These are phyloP conservation scores for Lordiphosa mommai DNA, from an alignment of 1,140 invertebrate genomes.

Conservation along the genomic window DNA sequence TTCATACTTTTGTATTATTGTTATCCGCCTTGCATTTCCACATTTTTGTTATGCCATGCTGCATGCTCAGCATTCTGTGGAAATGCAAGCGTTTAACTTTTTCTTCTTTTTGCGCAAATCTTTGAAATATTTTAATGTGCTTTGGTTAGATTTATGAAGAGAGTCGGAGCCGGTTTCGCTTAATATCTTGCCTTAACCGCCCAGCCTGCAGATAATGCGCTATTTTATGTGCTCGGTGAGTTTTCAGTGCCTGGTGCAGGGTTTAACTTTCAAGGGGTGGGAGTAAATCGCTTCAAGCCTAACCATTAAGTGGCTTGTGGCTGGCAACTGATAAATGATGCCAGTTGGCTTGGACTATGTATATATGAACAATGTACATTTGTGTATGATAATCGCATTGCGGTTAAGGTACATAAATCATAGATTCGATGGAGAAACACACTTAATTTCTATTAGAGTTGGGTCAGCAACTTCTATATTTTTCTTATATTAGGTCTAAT, in stretches of 20 bases:
- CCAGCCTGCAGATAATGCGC: constrained; percentile 45
- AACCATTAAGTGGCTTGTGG: constrained; percentile 45
- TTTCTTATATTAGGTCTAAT: too few species aligned
- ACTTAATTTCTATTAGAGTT: too few species aligned
- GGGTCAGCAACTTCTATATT: too few species aligned
- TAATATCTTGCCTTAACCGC: constrained; percentile 38
- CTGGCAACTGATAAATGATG: constrained; percentile 50
- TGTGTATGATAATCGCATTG: constrained; percentile 40
- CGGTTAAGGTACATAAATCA: constrained; percentile 31
- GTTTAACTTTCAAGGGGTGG: constrained; percentile 33
- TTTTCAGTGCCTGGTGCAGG: constrained; percentile 11
- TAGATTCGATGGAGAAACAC: constrained; percentile 6
- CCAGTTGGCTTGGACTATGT: constrained; percentile 17
- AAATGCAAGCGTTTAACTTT: constrained; percentile 38
- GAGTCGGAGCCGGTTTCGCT: constrained; percentile 10
- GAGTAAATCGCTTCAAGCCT: constrained; percentile 6
- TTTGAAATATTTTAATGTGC: constrained; percentile 57
- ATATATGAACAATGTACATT: constrained; percentile 34
- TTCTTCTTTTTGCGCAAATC: constrained; percentile 22
- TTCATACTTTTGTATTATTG: constrained; percentile 14
- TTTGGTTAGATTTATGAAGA: constrained; percentile 43
- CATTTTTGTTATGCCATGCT: constrained; percentile 21
- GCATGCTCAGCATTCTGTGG: constrained; percentile 40
- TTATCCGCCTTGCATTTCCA: constrained; percentile 31
- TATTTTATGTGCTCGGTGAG: constrained; percentile 34